Base-by-base conservation (phyloP, 2,113 vertebrate genomes). In the Ageneiosus marmoratus region DNA sequence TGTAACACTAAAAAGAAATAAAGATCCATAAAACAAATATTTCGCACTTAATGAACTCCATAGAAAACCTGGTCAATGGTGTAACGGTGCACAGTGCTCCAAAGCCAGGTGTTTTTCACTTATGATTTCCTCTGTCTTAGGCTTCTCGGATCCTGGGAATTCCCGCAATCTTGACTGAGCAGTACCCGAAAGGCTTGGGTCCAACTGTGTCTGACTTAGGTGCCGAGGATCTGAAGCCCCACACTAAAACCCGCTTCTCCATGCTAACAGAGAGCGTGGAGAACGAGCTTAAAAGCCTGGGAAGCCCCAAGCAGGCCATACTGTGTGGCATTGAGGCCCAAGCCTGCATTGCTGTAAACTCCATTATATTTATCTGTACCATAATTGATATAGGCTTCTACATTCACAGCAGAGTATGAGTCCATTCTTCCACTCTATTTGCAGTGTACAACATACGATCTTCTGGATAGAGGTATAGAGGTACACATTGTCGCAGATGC, bases 401-500 rank as follows among this genome's bases (percentile, higher is more conserved):
- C 41, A 44, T 48, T 27, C 13, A 37, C 32, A 55, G 46, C 50
- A 53, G 44, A 50, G 73, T 37, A 24, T 2, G 12, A 55, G 34
- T 55, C 10, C 20, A 55, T 76, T 55, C 29, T 76, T 4, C 7
- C 10, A 13, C 1, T 75, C 29, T 53, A 2, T 79, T 73, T 41
- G 16, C 51, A 98, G 96, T 94, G 95, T 83, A 98, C 96, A 5
- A 85, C 95, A 2, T 94, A 91, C 77, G 96, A 98, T 87, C 92
- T 96, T 15, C 89, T 98, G 77, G 96, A 96, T 73, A 93, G 83
- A 41, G 96, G 95, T 0, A 88, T 96, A 12, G 94, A 97, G 81
- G 96, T 97, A n/a, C 97, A 97, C 2, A 91, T 98, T 29, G 95
- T 97, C n/a, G 95, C 94, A 24, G 97, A 97, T 0, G 96, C 95